Conservation (phyloP, 2,888 invertebrate species). For the Acanthacorydalis orientalis region DNA sequence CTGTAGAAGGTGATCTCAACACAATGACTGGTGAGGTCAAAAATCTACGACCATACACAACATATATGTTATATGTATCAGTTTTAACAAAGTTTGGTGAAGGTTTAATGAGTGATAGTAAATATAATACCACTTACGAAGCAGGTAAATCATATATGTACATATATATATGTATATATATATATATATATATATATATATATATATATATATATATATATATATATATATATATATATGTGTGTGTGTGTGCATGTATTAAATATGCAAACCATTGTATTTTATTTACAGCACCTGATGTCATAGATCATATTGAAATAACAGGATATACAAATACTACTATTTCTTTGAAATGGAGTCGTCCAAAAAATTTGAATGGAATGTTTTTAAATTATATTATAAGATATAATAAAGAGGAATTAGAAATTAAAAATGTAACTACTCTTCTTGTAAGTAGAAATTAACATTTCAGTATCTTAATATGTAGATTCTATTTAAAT, state of each 20-base stretch:
- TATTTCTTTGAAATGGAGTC: slow-evolving; percentile 45
- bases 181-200: no score
- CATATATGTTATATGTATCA: slow-evolving; percentile 52
- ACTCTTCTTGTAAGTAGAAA: slow-evolving; percentile 10
- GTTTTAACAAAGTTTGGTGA: slow-evolving; percentile 39
- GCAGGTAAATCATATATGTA: slow-evolving; percentile 30
- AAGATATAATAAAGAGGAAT: slow-evolving; percentile 23
- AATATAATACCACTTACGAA: slow-evolving; percentile 51
- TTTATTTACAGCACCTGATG: slow-evolving; percentile 30
- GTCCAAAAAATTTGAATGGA: slow-evolving; percentile 58
- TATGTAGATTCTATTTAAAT: neutral
- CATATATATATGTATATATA: neutral
- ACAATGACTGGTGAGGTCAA: slow-evolving; percentile 38
- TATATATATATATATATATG: no score
- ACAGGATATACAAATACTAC: slow-evolving; percentile 43
- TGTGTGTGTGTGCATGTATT: neutral
- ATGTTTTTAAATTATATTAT: slow-evolving; percentile 50
- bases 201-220: no score
- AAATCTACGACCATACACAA: slow-evolving; percentile 53
- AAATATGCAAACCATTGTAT: neutral
- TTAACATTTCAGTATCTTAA: neutral
- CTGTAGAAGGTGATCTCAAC: slow-evolving; percentile 29
- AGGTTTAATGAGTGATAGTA: slow-evolving; percentile 39
- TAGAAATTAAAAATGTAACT: neutral
- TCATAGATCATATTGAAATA: slow-evolving; percentile 41